A percentile compares a stretch with the other conserved stretches of the same genome.
Conservation (phyloP, 2,797 vertebrate genomes). For the Tympanoctomys barrerae region DNA sequence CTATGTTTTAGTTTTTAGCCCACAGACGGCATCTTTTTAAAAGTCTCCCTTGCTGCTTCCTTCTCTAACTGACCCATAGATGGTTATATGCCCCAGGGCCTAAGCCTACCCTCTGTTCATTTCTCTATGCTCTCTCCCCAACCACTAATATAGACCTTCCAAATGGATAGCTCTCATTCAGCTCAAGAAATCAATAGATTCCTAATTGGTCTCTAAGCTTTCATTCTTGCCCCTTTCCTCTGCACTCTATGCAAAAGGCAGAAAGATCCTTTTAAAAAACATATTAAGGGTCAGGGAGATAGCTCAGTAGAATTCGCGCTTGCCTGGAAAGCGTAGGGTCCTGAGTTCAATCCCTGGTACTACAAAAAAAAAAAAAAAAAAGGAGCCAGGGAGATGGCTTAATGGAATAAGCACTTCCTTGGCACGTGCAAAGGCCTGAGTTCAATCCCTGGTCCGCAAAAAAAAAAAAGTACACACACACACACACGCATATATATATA, state of each 20-base stretch:
- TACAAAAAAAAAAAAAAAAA: no score
- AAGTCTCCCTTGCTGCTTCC: background rate
- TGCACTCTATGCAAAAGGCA: background rate
- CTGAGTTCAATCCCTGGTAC: no score
- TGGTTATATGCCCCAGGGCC: background rate
- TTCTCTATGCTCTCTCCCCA: background rate
- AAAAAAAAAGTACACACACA: no score
- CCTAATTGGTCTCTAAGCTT: background rate
- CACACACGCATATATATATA: no score
- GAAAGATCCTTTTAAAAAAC: background rate
- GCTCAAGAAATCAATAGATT: background rate
- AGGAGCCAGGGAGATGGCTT: no score
- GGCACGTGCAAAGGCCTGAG: no score
- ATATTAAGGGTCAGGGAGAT: background rate
- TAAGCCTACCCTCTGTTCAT: background rate
- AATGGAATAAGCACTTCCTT: no score
- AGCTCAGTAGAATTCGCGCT: no score
- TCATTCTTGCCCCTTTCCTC: background rate
- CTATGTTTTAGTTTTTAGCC: conserved; percentile 2
- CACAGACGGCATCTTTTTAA: background rate
- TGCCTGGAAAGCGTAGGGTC: no score
- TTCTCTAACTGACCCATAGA: background rate
- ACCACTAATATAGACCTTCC: background rate
- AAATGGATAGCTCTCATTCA: background rate
- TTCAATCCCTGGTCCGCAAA: no score